Percentiles rank a stretch among this genome's conserved stretches.
Conservation (phyloP, 2,797 vertebrate species). For the Emydoidea blandingii region DNA sequence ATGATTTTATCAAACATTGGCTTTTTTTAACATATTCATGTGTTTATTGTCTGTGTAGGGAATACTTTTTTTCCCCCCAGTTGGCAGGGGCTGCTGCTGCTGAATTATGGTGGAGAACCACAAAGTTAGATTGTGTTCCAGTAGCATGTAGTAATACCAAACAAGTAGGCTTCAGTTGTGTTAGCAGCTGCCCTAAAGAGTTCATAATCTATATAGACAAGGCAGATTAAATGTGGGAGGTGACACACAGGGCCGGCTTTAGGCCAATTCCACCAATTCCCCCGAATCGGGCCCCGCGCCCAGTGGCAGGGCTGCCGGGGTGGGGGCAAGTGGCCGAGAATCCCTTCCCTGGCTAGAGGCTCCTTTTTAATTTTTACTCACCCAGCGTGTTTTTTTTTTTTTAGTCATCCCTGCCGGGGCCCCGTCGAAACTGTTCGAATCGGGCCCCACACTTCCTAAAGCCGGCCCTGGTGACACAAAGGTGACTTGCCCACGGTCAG, state of each 20-base stretch:
- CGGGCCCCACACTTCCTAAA: no score
- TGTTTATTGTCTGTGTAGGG: not conserved
- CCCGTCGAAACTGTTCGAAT: no score
- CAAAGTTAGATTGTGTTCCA: not conserved
- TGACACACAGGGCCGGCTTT: no score
- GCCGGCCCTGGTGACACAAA: not conserved
- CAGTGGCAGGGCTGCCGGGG: no score
- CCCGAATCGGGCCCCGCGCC: no score
- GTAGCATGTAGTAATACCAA: constrained; percentile 24
- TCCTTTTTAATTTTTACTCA: no score
- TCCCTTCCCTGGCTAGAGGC: no score
- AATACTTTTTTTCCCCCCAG: not conserved
- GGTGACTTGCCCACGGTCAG: not conserved
- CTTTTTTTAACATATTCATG: rapidly evolving
- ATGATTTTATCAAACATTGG: not conserved
- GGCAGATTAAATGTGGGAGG: not conserved
- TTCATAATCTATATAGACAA: not conserved
- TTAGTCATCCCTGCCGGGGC: no score
- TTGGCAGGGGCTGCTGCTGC: not conserved
- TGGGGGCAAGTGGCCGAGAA: no score
- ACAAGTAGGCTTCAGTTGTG: not conserved
- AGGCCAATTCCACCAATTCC: no score
- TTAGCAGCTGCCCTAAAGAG: not conserved
- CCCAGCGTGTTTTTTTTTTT: no score
- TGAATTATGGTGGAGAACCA: not conserved